These are phyloP conservation scores for Meteorus cinctellus DNA, from an alignment of 2,888 invertebrate genomes.

Conservation along the genomic window DNA sequence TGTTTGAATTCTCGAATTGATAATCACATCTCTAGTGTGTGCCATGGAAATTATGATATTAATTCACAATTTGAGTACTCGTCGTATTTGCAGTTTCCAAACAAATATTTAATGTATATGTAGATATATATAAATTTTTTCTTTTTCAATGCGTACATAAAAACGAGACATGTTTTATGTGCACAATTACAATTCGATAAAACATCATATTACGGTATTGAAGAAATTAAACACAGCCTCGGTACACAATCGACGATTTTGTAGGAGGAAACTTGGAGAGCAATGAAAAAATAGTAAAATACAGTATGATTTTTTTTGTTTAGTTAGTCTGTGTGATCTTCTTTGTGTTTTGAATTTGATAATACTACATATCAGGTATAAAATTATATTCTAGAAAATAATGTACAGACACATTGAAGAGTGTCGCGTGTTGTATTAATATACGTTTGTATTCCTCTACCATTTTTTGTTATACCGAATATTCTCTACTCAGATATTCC, in stretches of 20 bases:
- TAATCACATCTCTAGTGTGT: conserved; percentile 16
- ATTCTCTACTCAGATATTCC: neutral
- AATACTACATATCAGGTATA: conserved; percentile 51
- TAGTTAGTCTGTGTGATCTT: neutral
- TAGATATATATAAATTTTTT: conserved; percentile 15
- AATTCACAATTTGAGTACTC: conserved; percentile 31
- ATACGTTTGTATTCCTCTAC: conserved; percentile 20
- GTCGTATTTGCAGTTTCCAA: conserved; percentile 19
- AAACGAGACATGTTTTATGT: neutral
- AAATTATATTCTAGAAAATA: conserved; percentile 59
- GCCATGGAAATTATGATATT: conserved; percentile 12
- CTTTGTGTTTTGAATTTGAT: conserved; percentile 41
- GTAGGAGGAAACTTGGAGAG: conserved; percentile 39
- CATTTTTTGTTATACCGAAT: neutral
- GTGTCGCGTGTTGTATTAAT: conserved; percentile 12
- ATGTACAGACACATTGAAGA: conserved; percentile 46
- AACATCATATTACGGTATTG: conserved; percentile 25
- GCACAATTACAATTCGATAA: conserved; percentile 8
- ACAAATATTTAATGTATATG: conserved; percentile 4
- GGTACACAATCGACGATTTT: conserved; percentile 59
- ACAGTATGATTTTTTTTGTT: conserved; percentile 42
- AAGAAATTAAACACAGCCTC: conserved; percentile 61
- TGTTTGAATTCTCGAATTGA: conserved; percentile 40
- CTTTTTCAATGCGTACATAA: neutral
- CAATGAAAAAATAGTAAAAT: conserved; percentile 61